phyloP scores from a whole-genome alignment of 2,113 vertebrate genomes.

The Neolamprologus hecqui region DNA sequence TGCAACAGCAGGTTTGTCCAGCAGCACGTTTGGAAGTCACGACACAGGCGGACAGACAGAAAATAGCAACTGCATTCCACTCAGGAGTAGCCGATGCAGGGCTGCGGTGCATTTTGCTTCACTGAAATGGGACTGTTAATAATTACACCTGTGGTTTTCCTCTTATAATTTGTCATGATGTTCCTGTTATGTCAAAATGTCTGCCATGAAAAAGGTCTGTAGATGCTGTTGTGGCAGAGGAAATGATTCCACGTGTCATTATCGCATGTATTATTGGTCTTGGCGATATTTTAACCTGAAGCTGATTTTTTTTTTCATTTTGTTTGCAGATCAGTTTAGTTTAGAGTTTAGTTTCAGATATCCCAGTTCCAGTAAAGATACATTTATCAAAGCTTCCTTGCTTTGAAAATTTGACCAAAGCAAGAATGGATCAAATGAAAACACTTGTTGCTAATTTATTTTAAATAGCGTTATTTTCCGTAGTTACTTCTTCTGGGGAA shows the following conservation, averaged over 20 bases:
- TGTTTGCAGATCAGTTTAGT: background rate
- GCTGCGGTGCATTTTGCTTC: background rate
- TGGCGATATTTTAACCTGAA: background rate
- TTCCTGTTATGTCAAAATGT: conserved; percentile 36
- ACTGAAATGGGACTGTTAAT: conserved; percentile 2
- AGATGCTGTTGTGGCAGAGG: background rate
- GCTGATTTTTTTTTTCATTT: background rate
- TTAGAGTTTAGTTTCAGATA: background rate
- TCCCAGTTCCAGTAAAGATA: background rate
- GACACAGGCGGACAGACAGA: background rate
- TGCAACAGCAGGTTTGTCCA: background rate
- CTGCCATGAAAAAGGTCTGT: background rate
- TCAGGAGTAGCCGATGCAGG: background rate
- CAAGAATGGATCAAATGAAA: background rate
- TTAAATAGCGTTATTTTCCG: background rate
- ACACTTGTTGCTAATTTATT: background rate
- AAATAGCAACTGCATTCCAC: background rate
- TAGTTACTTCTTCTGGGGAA: background rate
- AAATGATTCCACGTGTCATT: background rate
- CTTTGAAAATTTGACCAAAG: background rate
- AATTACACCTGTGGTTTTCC: conserved; percentile 22
- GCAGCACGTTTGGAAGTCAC: background rate
- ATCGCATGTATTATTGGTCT: background rate
- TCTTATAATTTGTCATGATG: conserved; percentile 24
- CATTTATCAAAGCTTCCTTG: background rate